These are phyloP conservation scores for Andrena hattorfiana DNA, from an alignment of 2,888 invertebrate genomes.

Conservation along the genomic window DNA sequence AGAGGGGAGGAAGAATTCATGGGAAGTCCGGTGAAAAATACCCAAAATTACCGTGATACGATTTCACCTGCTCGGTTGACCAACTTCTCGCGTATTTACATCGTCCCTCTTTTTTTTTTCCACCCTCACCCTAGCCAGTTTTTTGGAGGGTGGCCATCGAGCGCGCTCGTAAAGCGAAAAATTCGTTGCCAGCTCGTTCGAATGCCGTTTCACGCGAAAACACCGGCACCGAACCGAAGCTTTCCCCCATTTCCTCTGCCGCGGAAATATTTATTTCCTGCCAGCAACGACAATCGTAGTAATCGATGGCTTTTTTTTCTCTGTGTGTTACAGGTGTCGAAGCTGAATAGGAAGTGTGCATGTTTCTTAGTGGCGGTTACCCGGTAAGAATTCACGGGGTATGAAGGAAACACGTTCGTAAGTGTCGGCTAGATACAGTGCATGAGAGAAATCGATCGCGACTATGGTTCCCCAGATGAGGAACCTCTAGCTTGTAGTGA, in stretches of 20 bases:
- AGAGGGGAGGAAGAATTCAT: conserved; percentile 21
- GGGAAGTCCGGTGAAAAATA: conserved; percentile 39
- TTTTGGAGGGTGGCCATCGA: conserved; percentile 34
- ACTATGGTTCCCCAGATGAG: background rate
- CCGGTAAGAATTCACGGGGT: conserved; percentile 46
- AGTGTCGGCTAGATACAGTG: background rate
- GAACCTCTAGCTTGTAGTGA: background rate
- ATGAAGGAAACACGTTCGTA: background rate
- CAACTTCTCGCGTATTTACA: conserved; percentile 41
- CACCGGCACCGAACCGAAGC: background rate
- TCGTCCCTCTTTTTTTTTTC: background rate
- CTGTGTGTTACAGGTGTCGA: conserved; percentile 59
- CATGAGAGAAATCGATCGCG: background rate
- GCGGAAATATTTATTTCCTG: background rate
- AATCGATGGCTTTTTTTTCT: conserved; percentile 20
- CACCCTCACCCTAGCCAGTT: conserved; percentile 19
- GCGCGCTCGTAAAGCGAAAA: conserved; percentile 47
- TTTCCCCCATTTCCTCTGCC: background rate
- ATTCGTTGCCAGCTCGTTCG: conserved; percentile 35
- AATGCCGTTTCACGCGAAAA: conserved; percentile 36
- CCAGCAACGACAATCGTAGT: background rate
- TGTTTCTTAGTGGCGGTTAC: conserved; percentile 53
- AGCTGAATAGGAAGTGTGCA: conserved; percentile 51
- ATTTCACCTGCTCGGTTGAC: conserved; percentile 27
- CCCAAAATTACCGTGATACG: conserved; percentile 31